Evolutionary conservation across 92 coral and sea anemone species (phyloP).

Genomic region (Actinostola sp.): DNA sequence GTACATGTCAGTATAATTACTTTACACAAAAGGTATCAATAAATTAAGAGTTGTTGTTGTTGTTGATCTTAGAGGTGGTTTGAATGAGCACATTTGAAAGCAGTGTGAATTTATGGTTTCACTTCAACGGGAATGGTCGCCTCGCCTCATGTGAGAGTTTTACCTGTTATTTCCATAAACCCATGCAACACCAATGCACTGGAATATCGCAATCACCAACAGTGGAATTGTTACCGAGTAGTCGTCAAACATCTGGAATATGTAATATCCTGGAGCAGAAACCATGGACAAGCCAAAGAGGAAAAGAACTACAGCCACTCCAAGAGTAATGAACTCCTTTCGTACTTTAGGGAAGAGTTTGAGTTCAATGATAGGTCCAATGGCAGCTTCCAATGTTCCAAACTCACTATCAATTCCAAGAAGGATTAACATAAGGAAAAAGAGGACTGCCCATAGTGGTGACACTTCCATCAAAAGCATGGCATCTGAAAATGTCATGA

Average conservation of each 20-base stretch:
- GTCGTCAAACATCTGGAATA: conserved; percentile 97
- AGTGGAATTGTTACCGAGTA: conserved; percentile 95
- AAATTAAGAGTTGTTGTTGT: too few relatives aligned
- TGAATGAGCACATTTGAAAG: not conserved
- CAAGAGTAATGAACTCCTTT: conserved; percentile 80
- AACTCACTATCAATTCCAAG: conserved; percentile 99
- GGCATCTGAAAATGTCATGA: conserved; percentile 99
- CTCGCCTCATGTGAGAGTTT: not conserved
- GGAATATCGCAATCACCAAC: conserved; percentile 93
- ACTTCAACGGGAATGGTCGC: not conserved
- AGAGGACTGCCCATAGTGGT: conserved; percentile 97
- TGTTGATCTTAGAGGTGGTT: too few relatives aligned
- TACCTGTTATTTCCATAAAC: conserved; percentile 98
- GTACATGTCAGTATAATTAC: too few relatives aligned
- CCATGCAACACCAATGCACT: conserved; percentile 99
- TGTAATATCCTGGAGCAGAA: conserved; percentile 87
- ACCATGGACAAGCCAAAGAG: conserved; percentile 88
- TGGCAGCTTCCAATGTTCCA: conserved; percentile 98
- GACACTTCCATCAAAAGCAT: conserved; percentile 92
- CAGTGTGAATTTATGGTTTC: not conserved
- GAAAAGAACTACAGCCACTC: conserved; percentile 78
- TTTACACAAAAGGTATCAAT: too few relatives aligned
- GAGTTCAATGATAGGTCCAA: conserved; percentile 94
- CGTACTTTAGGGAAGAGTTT: conserved; percentile 86
- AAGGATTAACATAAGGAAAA: conserved; percentile 92